Base-by-base conservation (phyloP, 2,888 invertebrate species). In the Agrotis segetum region DNA sequence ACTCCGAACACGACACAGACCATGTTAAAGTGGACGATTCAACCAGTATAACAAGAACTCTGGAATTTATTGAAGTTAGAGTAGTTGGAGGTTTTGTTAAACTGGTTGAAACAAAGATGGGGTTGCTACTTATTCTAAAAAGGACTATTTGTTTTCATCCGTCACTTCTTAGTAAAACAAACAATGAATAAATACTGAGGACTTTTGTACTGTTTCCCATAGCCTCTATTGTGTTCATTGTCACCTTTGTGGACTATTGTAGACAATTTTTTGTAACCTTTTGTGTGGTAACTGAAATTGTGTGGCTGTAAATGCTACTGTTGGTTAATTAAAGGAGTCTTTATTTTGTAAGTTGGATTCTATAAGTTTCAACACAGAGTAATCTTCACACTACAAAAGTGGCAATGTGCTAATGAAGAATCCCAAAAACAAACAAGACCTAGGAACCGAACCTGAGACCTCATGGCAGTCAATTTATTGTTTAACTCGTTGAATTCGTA, bases 141-240 rank as follows among this genome's bases (percentile, higher is more conserved):
- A 89, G 84, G 88, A 89, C 89, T 95, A 95, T 96, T 96, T 96
- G 95, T 96, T 95, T 94, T 94, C 92, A 89, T 88, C 92, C 91
- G 92, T 93, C 95, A 95, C 93, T 93, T 95, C 91, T 92, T 89
- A 89, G 91, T 92, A 93, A 95, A 94, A 94, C 95, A 96, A 95
- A 96, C 95, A 96, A 94, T 92, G 90, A 92, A 92, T 93, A 92
- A 93, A 94, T 94, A 92, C 89, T 89, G 85, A 88, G 88, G 86
- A 92, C 92, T 92, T 93, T 95, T 95, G 94, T 94, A 84, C 88
- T 81, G 85, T 90, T 92, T 92, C 92, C 91, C 93, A 92, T 93
- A 93, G 91, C 72, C 80, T 74, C 90, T 87, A 93, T 96, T 95
- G 95, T 95, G 82, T 85, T 85, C 89, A 92, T 95, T 95, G 94